Percentiles rank a stretch among this genome's conserved stretches.
These are phyloP conservation scores for Poeciliopsis presidionis DNA, from an alignment of 2,797 vertebrate genomes.

Conservation along the genomic window DNA sequence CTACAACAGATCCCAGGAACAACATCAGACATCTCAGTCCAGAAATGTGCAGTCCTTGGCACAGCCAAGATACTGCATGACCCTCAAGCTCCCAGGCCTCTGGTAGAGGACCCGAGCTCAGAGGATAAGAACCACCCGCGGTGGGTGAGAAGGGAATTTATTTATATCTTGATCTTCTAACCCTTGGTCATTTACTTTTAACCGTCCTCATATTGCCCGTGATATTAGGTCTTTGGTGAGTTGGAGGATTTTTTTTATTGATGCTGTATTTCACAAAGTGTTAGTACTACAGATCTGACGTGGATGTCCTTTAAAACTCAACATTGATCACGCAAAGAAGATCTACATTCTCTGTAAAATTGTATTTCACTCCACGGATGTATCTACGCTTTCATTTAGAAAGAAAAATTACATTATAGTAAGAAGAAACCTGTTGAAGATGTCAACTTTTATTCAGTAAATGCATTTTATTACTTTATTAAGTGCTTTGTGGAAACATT, in stretches of 20 bases:
- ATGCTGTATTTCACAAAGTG: constrained; percentile 34
- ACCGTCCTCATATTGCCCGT: constrained; percentile 28
- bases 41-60: no score
- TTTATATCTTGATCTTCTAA: constrained; percentile 43
- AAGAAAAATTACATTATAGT: not conserved
- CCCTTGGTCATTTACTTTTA: constrained; percentile 38
- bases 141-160: no score
- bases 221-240: constrained; percentile 19
- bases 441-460: not conserved
- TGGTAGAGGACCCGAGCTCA: no score
- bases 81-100: no score
- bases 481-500: not conserved
- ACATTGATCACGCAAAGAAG: constrained; percentile 31
- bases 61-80: no score
- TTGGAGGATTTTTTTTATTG: constrained; percentile 39
- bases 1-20: no score
- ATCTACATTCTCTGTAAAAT: constrained; percentile 17
- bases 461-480: not conserved
- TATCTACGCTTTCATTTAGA: not conserved
- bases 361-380: constrained; percentile 22
- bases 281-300: constrained; percentile 16
- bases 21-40: no score
- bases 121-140: no score
- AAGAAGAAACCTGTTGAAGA: not conserved
- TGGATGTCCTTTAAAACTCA: constrained; percentile 38